Evolutionary conservation across 2,797 vertebrate genomes (phyloP), one percentile per base, ranked within the genome.

Genomic region (Eospalax fontanierii): DNA sequence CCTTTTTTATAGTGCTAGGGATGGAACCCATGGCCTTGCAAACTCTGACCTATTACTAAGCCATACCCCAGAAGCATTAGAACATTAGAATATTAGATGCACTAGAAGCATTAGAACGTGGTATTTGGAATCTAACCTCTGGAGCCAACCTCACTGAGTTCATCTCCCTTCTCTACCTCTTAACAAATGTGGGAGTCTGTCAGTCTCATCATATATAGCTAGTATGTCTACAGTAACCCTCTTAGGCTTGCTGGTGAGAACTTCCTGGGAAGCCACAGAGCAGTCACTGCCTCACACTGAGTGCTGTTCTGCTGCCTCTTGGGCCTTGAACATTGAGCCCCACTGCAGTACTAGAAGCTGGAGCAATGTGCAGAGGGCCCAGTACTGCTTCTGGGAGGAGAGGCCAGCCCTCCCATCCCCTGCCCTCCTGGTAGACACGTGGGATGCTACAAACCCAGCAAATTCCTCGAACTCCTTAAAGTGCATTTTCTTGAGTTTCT

Each of bases 401-500:
- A 63, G 71, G 68, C 54, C 38, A 28, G 43, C 63, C 71, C 19
- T 54, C 78, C 46, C 22, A 21, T 28, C 6, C 14, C 28, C 38
- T 28, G 21, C 30, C 18, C 43, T 87, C 16, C 15, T 1, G 18
- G 40, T 30, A 18, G 40, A 87, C 43, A 30, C 9, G 19, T 16
- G 38, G n/a, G 40, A 87, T 30, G 19, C 68, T 87, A 93, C 97
- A 91, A 28, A 97, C 97, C 97, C 89, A 74, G 81, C 54, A 43
- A 97, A 95, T 14, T 78, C 81, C 71, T 97, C 95, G 73, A 96
- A 97, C 59, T 97, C 95, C 78, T 87, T 50, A 71, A 97, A 97
- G 40, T 7, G 4, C 81, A 97, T 92, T 57, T 79, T 76, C 91
- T 90, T 95, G 35, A 57, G 46, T 89, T 92, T 94, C 85, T 68